Conservation (phyloP, 2,888 invertebrate genomes). For the Augiades crinisus region DNA sequence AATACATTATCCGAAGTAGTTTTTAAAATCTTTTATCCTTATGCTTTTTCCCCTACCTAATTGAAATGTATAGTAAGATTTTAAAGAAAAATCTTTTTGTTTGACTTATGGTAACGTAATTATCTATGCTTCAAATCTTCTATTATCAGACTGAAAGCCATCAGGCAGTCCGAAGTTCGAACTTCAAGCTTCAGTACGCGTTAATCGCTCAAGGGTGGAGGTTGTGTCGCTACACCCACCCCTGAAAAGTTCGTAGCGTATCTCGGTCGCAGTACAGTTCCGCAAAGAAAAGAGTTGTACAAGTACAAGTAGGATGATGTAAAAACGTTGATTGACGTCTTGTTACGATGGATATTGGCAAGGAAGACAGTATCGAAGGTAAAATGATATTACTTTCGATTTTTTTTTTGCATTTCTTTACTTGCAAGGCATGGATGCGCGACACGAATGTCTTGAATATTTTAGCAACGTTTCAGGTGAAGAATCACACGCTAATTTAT, state of each 20-base stretch:
- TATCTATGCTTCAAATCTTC: too few species aligned
- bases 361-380: constrained; percentile 18
- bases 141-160: constrained; percentile 2
- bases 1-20: too few species aligned
- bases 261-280: background rate
- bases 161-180: background rate
- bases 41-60: too few species aligned
- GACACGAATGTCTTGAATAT: too few species aligned
- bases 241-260: constrained; percentile 29
- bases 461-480: too few species aligned
- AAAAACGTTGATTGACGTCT: background rate
- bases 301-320: background rate
- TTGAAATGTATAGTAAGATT: too few species aligned
- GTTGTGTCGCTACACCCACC: constrained; percentile 28
- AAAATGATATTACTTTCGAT: background rate
- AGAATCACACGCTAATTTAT: too few species aligned
- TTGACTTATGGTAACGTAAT: background rate
- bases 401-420: background rate
- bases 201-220: constrained; percentile 21
- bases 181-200: constrained; percentile 30
- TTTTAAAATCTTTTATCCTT: too few species aligned
- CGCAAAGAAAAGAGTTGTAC: too few species aligned
- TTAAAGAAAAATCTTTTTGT: background rate
- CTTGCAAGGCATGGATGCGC: too few species aligned
- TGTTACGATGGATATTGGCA: constrained; percentile 7